These are phyloP conservation scores for Hirtodrosophila cameraria DNA, from an alignment of 2,888 invertebrate genomes.

Conservation along the genomic window DNA sequence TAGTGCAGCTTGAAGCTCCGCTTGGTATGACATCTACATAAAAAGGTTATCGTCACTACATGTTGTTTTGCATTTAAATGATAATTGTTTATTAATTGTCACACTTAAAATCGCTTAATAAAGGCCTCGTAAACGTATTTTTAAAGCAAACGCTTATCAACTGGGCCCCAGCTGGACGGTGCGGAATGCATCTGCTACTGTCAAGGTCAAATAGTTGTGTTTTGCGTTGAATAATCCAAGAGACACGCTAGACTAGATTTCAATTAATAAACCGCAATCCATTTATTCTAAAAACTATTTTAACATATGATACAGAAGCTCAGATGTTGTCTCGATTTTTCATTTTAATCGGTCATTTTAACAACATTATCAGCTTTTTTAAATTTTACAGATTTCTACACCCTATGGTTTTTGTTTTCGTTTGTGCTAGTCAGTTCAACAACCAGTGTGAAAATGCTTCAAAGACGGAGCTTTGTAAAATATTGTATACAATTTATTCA, in stretches of 20 bases:
- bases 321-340: no score
- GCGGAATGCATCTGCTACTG: conserved; percentile 15
- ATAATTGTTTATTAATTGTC: conserved; percentile 63
- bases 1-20: not conserved
- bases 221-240: not conserved
- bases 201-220: conserved; percentile 27
- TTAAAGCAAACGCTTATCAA: conserved; percentile 34
- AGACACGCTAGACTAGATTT: no score
- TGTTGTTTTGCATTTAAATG: conserved; percentile 42
- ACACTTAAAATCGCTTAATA: conserved; percentile 41
- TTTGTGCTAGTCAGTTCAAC: no score
- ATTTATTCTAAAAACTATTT: no score
- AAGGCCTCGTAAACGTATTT: conserved; percentile 21
- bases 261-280: not conserved
- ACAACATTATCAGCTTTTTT: no score
- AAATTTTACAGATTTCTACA: no score
- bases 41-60: conserved; percentile 9
- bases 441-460: no score
- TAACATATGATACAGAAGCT: no score
- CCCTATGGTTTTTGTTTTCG: no score
- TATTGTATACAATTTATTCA: no score
- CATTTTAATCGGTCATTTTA: no score
- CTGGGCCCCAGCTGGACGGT: not conserved
- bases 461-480: no score
- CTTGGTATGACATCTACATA: conserved; percentile 9